Evolutionary conservation across 1,140 invertebrate genomes (phyloP), one percentile per base, ranked within the genome.

Genomic region (Drosophila repleta): DNA sequence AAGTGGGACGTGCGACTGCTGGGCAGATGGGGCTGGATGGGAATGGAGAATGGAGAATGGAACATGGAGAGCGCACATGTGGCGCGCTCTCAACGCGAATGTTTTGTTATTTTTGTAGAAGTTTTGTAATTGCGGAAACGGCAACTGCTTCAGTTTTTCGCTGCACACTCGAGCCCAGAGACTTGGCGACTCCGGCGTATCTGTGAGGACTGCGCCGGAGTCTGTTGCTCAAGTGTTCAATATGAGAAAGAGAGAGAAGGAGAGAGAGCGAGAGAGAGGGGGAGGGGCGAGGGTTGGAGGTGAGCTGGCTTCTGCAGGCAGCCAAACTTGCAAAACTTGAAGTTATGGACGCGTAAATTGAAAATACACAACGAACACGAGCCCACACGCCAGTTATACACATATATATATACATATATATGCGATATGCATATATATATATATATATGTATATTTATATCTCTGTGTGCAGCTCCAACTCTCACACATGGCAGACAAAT

Each of bases 321-420:
- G 64, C 66, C 69, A 87, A 87, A 87, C 78, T 87, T 88, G 75
- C 78, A 82, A 73, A 87, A 87, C 79, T 87, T 88, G 67, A 88
- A 87, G 83, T 87, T 88, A 87, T 88, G 83, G 83, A 88, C 83
- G 84, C 83, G 83, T 87, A 87, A 87, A 87, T 87, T 87, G 83
- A 87, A 87, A 87, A 87, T 88, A 88, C 82, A 87, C 83, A 87
- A 82, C n/a, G 82, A 85, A 83, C 74, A 45, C 72, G 57, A 76
- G 43, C 43, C 43, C 43, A 41, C 48, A 29, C 62, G 48, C 48
- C 32, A 67, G 24, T 52, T 20, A 56, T 29, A 37, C 20, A 21
- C 7, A 58, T 10, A 24, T 13, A 21, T 17, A 51, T 5, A 29
- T 1, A n/a, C 0, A 49, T 15, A 48, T 26, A 26, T 29, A 61